Percentiles rank a stretch among this genome's conserved stretches.
phyloP scores from a whole-genome alignment of 1,140 invertebrate species.

The Zaprionus inermis region DNA sequence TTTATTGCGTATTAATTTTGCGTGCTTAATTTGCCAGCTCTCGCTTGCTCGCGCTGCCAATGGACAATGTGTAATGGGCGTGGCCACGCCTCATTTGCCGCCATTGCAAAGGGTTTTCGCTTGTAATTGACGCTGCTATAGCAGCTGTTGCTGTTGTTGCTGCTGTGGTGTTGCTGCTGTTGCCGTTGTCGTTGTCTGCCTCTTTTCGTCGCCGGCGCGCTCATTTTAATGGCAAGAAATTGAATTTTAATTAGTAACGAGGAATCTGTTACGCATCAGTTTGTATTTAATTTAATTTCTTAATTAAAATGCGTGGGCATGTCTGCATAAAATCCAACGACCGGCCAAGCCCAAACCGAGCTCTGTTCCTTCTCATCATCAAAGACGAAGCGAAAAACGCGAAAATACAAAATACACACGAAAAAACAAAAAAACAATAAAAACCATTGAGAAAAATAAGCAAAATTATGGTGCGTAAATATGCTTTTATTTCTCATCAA shows the following conservation, averaged over 20 bases:
- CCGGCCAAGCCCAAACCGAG: constrained; percentile 35
- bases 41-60: constrained; percentile 20
- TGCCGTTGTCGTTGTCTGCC: constrained; percentile 23
- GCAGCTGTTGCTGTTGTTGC: constrained; percentile 27
- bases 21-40: constrained; percentile 76
- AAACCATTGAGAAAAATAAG: constrained; percentile 4
- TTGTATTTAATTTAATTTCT: constrained; percentile 83
- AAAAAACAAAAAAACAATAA: not conserved
- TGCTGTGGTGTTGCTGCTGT: constrained; percentile 14
- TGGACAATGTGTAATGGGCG: constrained; percentile 31
- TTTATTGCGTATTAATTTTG: constrained; percentile 83
- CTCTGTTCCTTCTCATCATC: constrained; percentile 15
- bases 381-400: constrained; percentile 1
- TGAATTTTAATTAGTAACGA: constrained; percentile 83
- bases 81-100: constrained; percentile 42
- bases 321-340: constrained; percentile 74
- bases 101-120: constrained; percentile 56
- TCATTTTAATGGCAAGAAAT: constrained; percentile 83
- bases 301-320: constrained; percentile 80
- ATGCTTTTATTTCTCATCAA: not conserved
- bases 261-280: constrained; percentile 83
- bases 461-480: constrained; percentile 16
- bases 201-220: constrained; percentile 48
- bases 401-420: too few species aligned
- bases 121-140: constrained; percentile 75